Conservation (phyloP, 1,140 invertebrate genomes). For the Babylonia areolata region DNA sequence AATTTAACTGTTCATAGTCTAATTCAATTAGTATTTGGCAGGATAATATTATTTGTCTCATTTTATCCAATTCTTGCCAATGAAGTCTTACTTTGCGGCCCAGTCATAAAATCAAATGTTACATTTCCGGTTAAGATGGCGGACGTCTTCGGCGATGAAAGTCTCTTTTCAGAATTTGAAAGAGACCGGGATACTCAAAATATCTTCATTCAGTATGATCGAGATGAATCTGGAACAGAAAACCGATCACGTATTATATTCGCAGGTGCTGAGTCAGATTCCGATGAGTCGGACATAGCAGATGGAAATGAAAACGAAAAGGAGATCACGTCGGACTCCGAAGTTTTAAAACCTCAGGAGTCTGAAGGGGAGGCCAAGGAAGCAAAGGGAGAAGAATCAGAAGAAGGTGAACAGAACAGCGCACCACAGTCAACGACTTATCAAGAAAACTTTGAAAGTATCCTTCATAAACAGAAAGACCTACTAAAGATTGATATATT, state of each 20-base stretch:
- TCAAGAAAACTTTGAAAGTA: conserved; percentile 57
- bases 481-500: too few relatives aligned
- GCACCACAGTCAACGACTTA: conserved; percentile 41
- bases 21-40: too few relatives aligned
- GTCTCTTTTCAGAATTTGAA: conserved; percentile 71
- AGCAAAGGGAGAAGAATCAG: neutral
- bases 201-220: conserved; percentile 62
- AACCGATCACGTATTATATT: conserved; percentile 64
- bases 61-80: too few relatives aligned
- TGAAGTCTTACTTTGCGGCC: neutral
- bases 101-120: neutral
- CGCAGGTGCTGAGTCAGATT: conserved; percentile 53
- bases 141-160: conserved; percentile 65
- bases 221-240: conserved; percentile 52
- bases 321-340: neutral
- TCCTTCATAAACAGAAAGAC: too few relatives aligned
- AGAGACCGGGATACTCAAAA: conserved; percentile 60
- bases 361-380: neutral
- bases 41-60: too few relatives aligned
- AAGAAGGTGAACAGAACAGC: conserved; percentile 28
- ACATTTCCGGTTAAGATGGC: conserved; percentile 49
- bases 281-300: conserved; percentile 48
- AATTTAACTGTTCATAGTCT: too few relatives aligned
- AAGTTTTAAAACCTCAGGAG: neutral
- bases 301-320: conserved; percentile 34